Evolutionary conservation across 2,888 invertebrate species (phyloP).

Genomic region (Eubasilissa splendida): DNA sequence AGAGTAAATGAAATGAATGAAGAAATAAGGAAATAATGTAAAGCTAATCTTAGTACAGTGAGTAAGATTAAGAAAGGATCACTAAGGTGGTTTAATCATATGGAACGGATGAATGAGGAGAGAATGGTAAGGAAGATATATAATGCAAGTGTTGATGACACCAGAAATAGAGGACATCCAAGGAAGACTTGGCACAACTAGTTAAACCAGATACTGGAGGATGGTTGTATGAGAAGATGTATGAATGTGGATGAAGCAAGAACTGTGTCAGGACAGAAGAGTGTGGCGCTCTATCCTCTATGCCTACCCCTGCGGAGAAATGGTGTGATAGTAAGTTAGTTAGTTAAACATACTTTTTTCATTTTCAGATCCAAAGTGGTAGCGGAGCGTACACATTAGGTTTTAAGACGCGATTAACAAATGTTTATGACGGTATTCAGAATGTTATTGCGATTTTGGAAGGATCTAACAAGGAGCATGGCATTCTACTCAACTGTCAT

Average conservation of each 20-base stretch:
- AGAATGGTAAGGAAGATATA: too few species aligned
- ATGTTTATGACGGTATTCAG: conserved; percentile 65
- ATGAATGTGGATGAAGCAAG: too few species aligned
- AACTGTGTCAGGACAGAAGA: too few species aligned
- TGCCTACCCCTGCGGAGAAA: neutral
- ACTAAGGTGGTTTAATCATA: too few species aligned
- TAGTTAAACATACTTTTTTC: neutral
- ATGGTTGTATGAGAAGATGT: too few species aligned
- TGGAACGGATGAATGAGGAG: too few species aligned
- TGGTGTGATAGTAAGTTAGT: neutral
- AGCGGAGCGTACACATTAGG: conserved; percentile 64
- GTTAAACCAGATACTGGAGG: too few species aligned
- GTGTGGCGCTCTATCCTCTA: neutral
- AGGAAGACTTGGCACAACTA: too few species aligned
- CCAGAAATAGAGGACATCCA: too few species aligned
- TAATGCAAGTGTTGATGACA: too few species aligned
- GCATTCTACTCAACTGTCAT: conserved; percentile 91
- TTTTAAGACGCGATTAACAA: conserved; percentile 61
- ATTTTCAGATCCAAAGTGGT: conserved; percentile 55
- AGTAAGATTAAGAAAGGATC: too few species aligned
- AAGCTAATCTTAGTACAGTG: neutral
- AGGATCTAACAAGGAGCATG: conserved; percentile 68
- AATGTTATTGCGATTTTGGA: conserved; percentile 67
- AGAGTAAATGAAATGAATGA: too few species aligned
- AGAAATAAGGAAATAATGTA: neutral